These are phyloP conservation scores for Echinarachnius parma DNA, from an alignment of 53 echinoderm and acorn worm species.

Conservation along the genomic window DNA sequence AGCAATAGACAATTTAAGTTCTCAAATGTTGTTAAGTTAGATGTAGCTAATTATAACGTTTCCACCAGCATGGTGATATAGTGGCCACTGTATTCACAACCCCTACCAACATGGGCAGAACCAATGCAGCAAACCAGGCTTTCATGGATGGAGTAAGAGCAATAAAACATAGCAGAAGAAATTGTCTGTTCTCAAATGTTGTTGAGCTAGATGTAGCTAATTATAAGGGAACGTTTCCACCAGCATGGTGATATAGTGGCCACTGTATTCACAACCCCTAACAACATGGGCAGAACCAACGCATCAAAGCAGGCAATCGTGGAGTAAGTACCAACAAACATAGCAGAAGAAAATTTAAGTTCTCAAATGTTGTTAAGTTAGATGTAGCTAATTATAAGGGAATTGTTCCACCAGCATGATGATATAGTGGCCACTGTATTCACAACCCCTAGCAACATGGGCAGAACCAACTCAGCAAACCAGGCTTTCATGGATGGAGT, in stretches of 20 bases:
- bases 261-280: constrained; percentile 72
- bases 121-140: constrained; percentile 53
- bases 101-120: constrained; percentile 80
- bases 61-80: no score
- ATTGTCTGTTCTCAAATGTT: not conserved
- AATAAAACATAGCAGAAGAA: no score
- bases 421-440: constrained; percentile 46
- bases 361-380: not conserved
- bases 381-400: no score
- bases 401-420: no score
- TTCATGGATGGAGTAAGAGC: constrained; percentile 29
- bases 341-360: no score
- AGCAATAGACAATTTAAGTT: no score
- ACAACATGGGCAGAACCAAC: constrained; percentile 69
- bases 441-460: constrained; percentile 73
- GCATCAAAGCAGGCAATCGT: constrained; percentile 53
- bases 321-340: constrained; percentile 6
- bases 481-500: no score
- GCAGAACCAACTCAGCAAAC: constrained; percentile 71
- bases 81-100: constrained; percentile 58
- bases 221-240: no score
- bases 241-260: no score
- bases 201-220: not conserved
- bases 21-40: not conserved
- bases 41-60: no score